These are phyloP conservation scores for Macroteleia sp. DNA, from an alignment of 2,888 invertebrate species.

Conservation along the genomic window DNA sequence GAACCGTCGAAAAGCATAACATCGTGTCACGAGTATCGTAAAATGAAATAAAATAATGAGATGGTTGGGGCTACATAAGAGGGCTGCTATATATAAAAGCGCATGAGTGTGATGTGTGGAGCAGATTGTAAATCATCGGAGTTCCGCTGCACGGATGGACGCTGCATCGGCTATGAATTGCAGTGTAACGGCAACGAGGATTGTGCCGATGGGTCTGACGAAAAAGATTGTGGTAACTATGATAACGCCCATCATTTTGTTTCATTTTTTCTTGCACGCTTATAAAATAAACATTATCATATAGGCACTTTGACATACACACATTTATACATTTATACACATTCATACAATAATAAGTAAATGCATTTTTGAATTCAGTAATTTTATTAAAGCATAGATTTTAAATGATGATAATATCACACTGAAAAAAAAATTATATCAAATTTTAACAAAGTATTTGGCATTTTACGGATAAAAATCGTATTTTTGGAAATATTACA, in stretches of 20 bases:
- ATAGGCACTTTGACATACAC: too few species aligned
- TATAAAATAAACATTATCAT: conserved; percentile 17
- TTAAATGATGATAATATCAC: too few species aligned
- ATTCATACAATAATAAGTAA: too few species aligned
- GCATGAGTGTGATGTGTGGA: conserved; percentile 81
- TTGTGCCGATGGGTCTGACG: conserved; percentile 87
- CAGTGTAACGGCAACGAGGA: conserved; percentile 87
- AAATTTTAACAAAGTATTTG: too few species aligned
- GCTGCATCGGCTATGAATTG: conserved; percentile 86
- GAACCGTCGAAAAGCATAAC: neutral
- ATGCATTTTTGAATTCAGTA: too few species aligned
- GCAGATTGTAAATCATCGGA: conserved; percentile 85
- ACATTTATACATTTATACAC: too few species aligned
- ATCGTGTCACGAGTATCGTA: neutral
- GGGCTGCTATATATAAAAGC: conserved; percentile 69
- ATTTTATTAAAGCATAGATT: too few species aligned
- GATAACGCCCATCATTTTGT: conserved; percentile 56
- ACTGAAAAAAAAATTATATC: too few species aligned
- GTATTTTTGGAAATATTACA: too few species aligned
- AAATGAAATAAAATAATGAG: conserved; percentile 40
- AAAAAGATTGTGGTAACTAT: conserved; percentile 85
- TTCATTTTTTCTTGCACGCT: conserved; percentile 52
- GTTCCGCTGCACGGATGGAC: conserved; percentile 85
- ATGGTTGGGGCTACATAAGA: conserved; percentile 45
- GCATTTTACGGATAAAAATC: too few species aligned